Evolutionary conservation across 2,888 invertebrate genomes (phyloP).

Genomic region (Drosophila mimetica): DNA sequence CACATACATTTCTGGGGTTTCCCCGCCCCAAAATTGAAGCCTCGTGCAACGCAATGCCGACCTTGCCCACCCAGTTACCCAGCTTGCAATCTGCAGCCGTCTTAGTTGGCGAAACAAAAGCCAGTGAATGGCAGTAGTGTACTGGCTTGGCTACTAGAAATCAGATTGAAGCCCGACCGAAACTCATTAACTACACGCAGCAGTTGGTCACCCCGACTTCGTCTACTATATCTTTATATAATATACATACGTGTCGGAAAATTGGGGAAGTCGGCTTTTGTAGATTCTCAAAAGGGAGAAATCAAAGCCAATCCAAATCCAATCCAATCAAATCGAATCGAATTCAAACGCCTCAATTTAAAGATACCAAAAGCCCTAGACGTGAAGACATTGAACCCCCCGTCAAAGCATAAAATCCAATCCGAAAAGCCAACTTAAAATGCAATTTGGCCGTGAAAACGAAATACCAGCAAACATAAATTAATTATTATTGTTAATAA

Average conservation of each 20-base stretch:
- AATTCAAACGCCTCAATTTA: background rate
- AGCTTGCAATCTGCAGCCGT: constrained; percentile 19
- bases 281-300: constrained; percentile 7
- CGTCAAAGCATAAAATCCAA: constrained; percentile 1
- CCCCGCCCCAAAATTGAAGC: constrained; percentile 1
- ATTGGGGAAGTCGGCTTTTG: constrained; percentile 6
- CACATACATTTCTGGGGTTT: constrained; percentile 4
- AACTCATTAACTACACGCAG: constrained; percentile 48
- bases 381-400: constrained; percentile 16
- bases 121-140: constrained; percentile 14
- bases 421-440: constrained; percentile 37
- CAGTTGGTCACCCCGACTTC: constrained; percentile 19
- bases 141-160: constrained; percentile 9
- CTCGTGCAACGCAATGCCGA: constrained; percentile 2
- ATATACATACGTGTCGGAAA: constrained; percentile 1
- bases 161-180: constrained; percentile 6
- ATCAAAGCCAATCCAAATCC: background rate
- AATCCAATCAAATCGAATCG: background rate
- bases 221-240: background rate
- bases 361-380: constrained; percentile 1
- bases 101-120: constrained; percentile 16
- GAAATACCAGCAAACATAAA: constrained; percentile 72
- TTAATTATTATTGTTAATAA: constrained; percentile 64
- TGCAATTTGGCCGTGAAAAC: constrained; percentile 75
- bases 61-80: constrained; percentile 28